Percentiles rank a stretch among this genome's conserved stretches.
Conservation (phyloP, 2,113 vertebrate species). For the Bufo bufo region DNA sequence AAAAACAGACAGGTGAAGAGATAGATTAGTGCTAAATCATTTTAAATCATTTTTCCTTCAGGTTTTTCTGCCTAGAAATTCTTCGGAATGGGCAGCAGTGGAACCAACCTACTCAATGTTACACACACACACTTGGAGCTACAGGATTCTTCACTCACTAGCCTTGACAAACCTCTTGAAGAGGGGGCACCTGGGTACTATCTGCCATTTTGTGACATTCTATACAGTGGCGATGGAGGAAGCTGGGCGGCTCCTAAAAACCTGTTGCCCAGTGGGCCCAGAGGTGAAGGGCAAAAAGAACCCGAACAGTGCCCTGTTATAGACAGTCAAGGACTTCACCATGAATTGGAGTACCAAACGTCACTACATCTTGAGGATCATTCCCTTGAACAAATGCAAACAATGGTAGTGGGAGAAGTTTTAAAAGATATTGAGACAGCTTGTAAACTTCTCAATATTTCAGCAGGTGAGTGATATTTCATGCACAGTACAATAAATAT, state of each 20-base stretch:
- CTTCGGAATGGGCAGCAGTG: conserved; percentile 79
- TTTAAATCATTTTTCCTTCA: conserved; percentile 50
- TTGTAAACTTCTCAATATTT: conserved; percentile 95
- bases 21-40: background rate
- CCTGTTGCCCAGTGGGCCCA: conserved; percentile 50
- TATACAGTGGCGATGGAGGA: conserved; percentile 78
- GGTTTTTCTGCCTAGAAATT: conserved; percentile 60
- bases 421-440: conserved; percentile 96
- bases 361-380: conserved; percentile 82
- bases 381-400: conserved; percentile 95
- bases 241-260: conserved; percentile 76
- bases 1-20: no score
- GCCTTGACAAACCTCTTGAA: conserved; percentile 75
- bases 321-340: conserved; percentile 86
- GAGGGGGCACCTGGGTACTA: conserved; percentile 78
- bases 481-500: background rate
- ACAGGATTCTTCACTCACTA: conserved; percentile 69
- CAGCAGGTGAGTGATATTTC: conserved; percentile 76
- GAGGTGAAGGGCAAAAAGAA: conserved; percentile 70
- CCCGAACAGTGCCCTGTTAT: conserved; percentile 95
- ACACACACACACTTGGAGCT: conserved; percentile 67
- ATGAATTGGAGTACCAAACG: conserved; percentile 77
- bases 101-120: conserved; percentile 69
- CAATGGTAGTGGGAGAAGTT: conserved; percentile 95
- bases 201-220: conserved; percentile 90